Evolutionary conservation across 2,888 invertebrate species (phyloP), one percentile per base, ranked within the genome.

Genomic region (Eupelmus urozonus): DNA sequence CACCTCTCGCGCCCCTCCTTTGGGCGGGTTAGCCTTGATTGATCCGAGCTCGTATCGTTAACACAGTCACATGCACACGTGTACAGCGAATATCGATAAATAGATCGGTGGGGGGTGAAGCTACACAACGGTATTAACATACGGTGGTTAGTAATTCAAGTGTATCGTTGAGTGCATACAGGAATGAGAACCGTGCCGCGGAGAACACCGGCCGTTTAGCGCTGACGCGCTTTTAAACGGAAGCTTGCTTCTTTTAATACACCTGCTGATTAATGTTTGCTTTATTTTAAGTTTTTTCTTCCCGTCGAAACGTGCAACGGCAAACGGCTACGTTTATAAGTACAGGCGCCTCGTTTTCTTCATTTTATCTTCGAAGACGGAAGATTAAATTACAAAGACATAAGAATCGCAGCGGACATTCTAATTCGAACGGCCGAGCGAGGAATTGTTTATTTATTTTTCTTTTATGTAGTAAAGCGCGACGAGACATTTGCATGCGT

Each of bases 121-220:
- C 9, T 45, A 45, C 13, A 45, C 45, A 45, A 45, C 9, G 45
- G 45, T 45, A 13, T 16, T 5, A 34, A 16, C 45, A 27, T 49
- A 75, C 27, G 45, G 18, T 53, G n/a, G n/a, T n/a, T n/a, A n/a
- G n/a, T n/a, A n/a, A n/a, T 20, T 40, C 16, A 20, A n/a, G 63
- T 42, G 57, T 51, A 55, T 70, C 16, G 42, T 49, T n/a, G 53
- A 70, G 70, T 79, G 49, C 23, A 42, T 55, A 66, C 62, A 76
- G 77, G 74, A 80, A 71, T 74, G 77, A 70, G 62, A 77, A 75
- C 71, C 67, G 71, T 77, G 66, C 66, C 60, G 62, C 59, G 63
- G 60, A 66, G 60, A 74, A n/a, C n/a, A 75, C 16, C 20, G 70
- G 45, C 65, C 75, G 51, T 51, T 66, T 62, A 9, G 27, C 42